Conservation (phyloP, 2,797 vertebrate genomes). For the Paedocypris micromegethes region DNA sequence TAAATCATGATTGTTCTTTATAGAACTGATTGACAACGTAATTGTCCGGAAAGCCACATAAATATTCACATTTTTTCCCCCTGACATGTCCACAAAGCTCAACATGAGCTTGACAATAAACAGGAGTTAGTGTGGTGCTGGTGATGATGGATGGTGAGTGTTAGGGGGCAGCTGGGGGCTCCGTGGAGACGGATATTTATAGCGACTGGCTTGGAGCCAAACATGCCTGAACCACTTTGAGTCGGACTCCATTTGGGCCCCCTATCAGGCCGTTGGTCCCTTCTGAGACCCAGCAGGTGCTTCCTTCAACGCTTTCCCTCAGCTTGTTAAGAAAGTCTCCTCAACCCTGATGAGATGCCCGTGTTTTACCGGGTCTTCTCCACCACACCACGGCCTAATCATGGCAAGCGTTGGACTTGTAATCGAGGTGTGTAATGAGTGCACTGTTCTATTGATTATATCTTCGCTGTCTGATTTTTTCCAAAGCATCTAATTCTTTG, state of each 20-base stretch:
- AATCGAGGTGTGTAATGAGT: conserved; percentile 45
- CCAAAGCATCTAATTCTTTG: conserved; percentile 56
- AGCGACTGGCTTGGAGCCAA: conserved; percentile 35
- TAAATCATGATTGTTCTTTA: no score
- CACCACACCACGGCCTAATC: conserved; percentile 1
- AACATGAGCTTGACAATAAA: conserved; percentile 49
- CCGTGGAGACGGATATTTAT: conserved; percentile 41
- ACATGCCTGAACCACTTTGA: conserved; percentile 27
- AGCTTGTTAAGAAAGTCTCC: conserved; percentile 18
- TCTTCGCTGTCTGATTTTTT: conserved; percentile 51
- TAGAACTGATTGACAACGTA: no score
- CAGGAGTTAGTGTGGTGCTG: conserved; percentile 51
- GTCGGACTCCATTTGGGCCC: conserved; percentile 11
- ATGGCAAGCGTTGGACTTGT: conserved; percentile 31
- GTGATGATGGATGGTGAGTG: conserved; percentile 56
- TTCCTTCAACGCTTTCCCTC: conserved; percentile 8
- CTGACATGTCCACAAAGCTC: conserved; percentile 34
- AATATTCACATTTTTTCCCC: conserved; percentile 19
- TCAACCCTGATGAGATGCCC: neutral
- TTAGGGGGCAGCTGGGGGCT: conserved; percentile 40
- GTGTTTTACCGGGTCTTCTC: conserved; percentile 4
- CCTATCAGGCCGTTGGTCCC: neutral
- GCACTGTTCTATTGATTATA: conserved; percentile 51
- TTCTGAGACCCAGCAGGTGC: conserved; percentile 17
- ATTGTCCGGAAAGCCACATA: neutral